Conservation (phyloP, 2,113 vertebrate species). For the Colaptes auratus region DNA sequence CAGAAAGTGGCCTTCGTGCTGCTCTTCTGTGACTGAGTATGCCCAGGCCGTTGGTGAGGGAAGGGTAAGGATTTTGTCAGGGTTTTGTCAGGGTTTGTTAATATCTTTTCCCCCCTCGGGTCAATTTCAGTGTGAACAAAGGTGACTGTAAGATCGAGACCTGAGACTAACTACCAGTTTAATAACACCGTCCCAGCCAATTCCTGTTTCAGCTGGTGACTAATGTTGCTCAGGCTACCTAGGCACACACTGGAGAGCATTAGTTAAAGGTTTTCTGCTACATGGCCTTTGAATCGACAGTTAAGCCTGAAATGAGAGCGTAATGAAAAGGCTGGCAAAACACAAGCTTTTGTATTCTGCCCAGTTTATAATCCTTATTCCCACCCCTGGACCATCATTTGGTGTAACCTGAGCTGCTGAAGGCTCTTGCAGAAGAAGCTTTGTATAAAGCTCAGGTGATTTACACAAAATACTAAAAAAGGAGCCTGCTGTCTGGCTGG, state of each 20-base stretch:
- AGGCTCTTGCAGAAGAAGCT: not conserved
- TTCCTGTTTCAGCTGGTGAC: not conserved
- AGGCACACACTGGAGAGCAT: not conserved
- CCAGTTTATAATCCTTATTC: not conserved
- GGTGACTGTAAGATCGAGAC: not conserved
- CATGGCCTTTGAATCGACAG: not conserved
- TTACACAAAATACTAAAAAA: constrained; percentile 2
- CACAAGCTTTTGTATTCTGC: not conserved
- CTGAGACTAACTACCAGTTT: not conserved
- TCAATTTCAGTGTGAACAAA: not conserved
- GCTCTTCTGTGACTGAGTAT: not conserved
- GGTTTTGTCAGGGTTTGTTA: not conserved
- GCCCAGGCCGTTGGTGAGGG: not conserved
- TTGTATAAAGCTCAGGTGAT: not conserved
- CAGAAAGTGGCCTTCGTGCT: fast-evolving
- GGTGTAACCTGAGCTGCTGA: not conserved
- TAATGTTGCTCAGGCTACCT: not conserved
- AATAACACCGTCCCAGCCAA: not conserved
- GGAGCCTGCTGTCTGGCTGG: not conserved
- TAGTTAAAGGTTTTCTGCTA: not conserved
- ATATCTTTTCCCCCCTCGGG: not conserved
- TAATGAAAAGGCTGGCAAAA: not conserved
- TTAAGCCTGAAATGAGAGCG: not conserved
- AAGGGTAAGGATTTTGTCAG: not conserved
- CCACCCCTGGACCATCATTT: not conserved